Conservation (phyloP, 2,113 vertebrate species). For the Casuarius casuarius region DNA sequence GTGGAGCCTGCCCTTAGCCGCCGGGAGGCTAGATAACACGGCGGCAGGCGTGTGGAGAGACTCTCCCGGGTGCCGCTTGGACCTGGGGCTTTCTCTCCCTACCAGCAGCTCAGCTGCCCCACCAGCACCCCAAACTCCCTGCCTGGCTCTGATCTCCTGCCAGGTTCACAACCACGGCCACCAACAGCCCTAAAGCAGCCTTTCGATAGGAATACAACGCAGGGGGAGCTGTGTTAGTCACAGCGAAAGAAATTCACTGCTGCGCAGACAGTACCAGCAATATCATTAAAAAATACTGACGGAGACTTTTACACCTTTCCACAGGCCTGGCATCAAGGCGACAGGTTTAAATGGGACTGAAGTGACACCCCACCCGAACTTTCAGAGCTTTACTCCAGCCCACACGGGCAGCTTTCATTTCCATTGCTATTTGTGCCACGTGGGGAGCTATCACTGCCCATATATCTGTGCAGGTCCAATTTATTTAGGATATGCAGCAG, state of each 20-base stretch:
- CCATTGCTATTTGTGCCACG: neutral
- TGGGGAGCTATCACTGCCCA: neutral
- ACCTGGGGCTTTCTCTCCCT: neutral
- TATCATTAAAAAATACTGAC: neutral
- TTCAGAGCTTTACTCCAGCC: neutral
- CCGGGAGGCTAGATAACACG: fast-evolving
- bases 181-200: neutral
- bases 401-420: neutral
- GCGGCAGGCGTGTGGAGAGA: neutral
- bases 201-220: neutral
- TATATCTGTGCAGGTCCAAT: conserved; percentile 42
- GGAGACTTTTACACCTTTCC: neutral
- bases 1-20: neutral
- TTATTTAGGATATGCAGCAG: conserved; percentile 59
- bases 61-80: neutral
- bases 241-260: neutral
- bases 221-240: neutral
- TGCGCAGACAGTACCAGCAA: neutral
- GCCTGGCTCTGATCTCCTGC: neutral
- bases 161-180: neutral
- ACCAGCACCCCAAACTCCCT: neutral
- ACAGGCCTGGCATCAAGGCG: neutral
- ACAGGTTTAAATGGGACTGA: neutral
- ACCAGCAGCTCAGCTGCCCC: neutral
- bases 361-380: neutral